Evolutionary conservation across 2,888 invertebrate genomes (phyloP), one percentile per base, ranked within the genome.

Genomic region (Liopterus haemorrhoidalis): DNA sequence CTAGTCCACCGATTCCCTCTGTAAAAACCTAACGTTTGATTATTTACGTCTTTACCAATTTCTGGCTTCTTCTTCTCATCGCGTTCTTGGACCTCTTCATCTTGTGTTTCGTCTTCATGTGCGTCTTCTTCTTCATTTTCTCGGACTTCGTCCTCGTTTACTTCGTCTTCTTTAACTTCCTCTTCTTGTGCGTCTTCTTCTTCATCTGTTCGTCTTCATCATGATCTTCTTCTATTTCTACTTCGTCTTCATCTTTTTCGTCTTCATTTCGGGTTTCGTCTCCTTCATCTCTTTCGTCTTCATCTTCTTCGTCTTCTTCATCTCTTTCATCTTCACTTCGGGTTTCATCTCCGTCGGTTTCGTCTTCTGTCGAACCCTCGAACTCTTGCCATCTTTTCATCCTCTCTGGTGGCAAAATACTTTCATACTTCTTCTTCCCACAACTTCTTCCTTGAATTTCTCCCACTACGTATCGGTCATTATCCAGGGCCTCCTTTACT

Each of bases 401-500:
- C 9, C 49, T 18, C n/a, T 49, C 49, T 2, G 46, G 49, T 3
- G 49, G 41, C 16, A 45, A 25, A 25, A 49, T 20, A 22, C 45
- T 15, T 2, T 41, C 41, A n/a, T 49, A 49, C 19, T 37, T 36
- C 28, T 39, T 49, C 6, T 41, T 41, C 14, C 37, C 37, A 14
- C 36, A 16, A 20, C 15, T 37, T 27, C 37, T 25, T 9, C 45
- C 49, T 9, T 36, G 41, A 22, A 49, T 41, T 28, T 46, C 45
- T 11, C 14, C 35, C 12, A 49, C 25, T 2, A 49, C 37, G 12
- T 46, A 46, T 11, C 41, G 45, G 27, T 46, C 44, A 9, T 33
- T 20, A 36, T 49, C 41, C 25, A 41, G 43, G 5, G 32, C 41
- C 5, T 19, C 22, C 11, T 37, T 11, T 2, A 49, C 19, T 16